phyloP scores from a whole-genome alignment of 2,797 vertebrate genomes.

The Emydoidea blandingii region DNA sequence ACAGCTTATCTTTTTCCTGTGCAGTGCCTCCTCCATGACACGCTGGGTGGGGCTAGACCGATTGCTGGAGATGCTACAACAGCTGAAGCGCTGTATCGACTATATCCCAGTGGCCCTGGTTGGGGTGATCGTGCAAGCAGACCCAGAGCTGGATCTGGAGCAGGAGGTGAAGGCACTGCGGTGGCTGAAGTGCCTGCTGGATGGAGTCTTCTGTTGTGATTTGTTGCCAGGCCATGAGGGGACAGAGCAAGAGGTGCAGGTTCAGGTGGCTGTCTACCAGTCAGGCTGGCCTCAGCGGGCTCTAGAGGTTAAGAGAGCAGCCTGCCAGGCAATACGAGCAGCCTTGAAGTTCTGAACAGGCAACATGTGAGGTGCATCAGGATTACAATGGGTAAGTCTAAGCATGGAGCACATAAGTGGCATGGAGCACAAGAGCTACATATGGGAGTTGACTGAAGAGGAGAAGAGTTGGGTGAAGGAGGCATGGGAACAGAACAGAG shows the following conservation, averaged over 20 bases:
- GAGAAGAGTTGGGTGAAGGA: not conserved
- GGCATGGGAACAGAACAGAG: not conserved
- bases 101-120: conserved; percentile 28
- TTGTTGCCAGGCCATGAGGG: conserved; percentile 4
- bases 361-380: not conserved
- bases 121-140: conserved; percentile 25
- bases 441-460: not conserved
- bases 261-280: conserved; percentile 36
- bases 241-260: conserved; percentile 26
- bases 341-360: conserved; percentile 29
- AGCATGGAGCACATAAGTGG: not conserved
- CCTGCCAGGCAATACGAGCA: conserved; percentile 26
- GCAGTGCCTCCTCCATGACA: conserved; percentile 18
- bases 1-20: conserved; percentile 35
- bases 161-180: conserved; percentile 15
- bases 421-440: not conserved
- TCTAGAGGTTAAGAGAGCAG: conserved; percentile 34
- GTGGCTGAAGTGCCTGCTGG: conserved; percentile 28
- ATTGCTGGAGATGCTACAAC: conserved; percentile 23
- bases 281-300: not conserved
- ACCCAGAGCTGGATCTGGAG: conserved; percentile 1
- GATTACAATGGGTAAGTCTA: not conserved
- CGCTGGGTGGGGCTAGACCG: conserved; percentile 12
- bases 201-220: conserved; percentile 21
- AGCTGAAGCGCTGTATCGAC: conserved; percentile 28